Conservation (phyloP, 2,113 vertebrate genomes). For the Variabilichromis moorii region DNA sequence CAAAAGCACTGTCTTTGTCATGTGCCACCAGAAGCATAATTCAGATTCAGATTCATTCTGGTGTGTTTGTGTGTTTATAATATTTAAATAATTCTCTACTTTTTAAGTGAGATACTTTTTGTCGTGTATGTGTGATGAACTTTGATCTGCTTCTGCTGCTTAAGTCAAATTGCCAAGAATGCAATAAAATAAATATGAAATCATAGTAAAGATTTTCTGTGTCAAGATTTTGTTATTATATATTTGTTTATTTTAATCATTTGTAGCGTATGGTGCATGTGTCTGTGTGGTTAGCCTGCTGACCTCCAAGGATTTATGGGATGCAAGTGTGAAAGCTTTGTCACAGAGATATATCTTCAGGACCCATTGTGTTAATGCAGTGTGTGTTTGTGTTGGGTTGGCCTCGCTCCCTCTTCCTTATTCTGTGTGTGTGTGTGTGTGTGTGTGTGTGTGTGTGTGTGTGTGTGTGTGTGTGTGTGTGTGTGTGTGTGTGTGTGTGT, state of each 20-base stretch:
- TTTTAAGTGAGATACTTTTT: background rate
- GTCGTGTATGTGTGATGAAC: background rate
- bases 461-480: slow-evolving; percentile 1
- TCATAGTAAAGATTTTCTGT: background rate
- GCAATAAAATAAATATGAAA: background rate
- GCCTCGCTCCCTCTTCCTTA: background rate
- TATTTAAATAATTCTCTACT: slow-evolving; percentile 21
- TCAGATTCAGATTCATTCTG: background rate
- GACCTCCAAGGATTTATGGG: slow-evolving; percentile 70
- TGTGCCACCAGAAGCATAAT: slow-evolving; percentile 17
- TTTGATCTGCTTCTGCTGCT: background rate
- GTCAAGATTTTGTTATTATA: background rate
- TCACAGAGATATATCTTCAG: slow-evolving; percentile 71
- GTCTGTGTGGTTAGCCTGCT: slow-evolving; percentile 21
- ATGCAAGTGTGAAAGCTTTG: slow-evolving; percentile 63
- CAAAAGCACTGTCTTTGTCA: slow-evolving; percentile 42
- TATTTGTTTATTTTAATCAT: background rate
- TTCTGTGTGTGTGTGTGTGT: background rate
- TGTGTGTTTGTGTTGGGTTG: slow-evolving; percentile 47
- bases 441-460: background rate
- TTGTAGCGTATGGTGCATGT: background rate
- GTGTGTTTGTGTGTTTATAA: background rate
- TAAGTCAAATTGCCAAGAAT: background rate
- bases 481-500: slow-evolving; percentile 5
- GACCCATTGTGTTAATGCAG: slow-evolving; percentile 76